Percentiles rank a stretch among this genome's conserved stretches.
phyloP scores from a whole-genome alignment of 2,797 vertebrate species.

The Cossypha caffra region DNA sequence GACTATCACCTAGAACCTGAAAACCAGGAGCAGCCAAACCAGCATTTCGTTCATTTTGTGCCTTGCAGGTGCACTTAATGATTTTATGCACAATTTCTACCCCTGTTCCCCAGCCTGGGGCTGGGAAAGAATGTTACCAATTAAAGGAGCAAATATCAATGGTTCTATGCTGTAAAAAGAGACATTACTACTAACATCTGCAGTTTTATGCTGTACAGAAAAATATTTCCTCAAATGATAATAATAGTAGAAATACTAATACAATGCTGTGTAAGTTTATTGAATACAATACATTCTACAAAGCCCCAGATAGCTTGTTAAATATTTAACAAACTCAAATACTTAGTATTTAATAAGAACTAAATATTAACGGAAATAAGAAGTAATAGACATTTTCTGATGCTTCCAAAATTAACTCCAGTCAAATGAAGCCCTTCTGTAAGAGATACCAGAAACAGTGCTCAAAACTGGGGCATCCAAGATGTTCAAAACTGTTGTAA shows the following conservation, averaged over 20 bases:
- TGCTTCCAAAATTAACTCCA: background rate
- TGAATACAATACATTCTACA: constrained; percentile 52
- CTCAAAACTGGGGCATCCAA: background rate
- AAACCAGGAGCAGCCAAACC: background rate
- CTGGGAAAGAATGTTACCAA: background rate
- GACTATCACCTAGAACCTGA: background rate
- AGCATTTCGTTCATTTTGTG: background rate
- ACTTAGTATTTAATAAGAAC: constrained; percentile 66
- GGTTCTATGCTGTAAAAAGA: background rate
- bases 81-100: background rate
- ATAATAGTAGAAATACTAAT: background rate
- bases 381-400: constrained; percentile 11
- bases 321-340: constrained; percentile 63
- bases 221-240: constrained; percentile 19
- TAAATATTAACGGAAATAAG: constrained; percentile 29
- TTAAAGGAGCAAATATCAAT: background rate
- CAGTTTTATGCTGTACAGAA: background rate
- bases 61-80: background rate
- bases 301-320: constrained; percentile 29
- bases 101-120: background rate
- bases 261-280: background rate
- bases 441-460: background rate
- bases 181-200: background rate
- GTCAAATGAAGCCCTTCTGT: background rate
- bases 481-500: background rate